These are phyloP conservation scores for Lamellibrachia columna DNA, from an alignment of 2,888 invertebrate species.

Conservation along the genomic window DNA sequence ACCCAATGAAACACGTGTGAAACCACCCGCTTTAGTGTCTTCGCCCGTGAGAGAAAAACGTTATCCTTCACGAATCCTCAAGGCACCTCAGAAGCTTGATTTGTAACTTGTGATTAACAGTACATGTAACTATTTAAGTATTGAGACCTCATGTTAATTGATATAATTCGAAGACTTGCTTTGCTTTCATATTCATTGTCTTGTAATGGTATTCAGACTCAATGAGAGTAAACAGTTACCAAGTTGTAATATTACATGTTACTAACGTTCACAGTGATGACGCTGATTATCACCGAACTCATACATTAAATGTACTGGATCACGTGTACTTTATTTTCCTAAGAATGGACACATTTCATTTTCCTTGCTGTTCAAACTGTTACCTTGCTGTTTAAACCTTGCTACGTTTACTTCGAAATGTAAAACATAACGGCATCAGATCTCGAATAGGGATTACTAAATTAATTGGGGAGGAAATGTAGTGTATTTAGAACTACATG, in stretches of 20 bases:
- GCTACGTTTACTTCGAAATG: neutral
- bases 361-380: neutral
- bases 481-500: too few relatives aligned
- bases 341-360: neutral
- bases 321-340: neutral
- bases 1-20: neutral
- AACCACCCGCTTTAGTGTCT: slow-evolving; percentile 13
- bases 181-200: too few relatives aligned
- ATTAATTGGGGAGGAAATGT: too few relatives aligned
- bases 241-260: too few relatives aligned
- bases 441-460: too few relatives aligned
- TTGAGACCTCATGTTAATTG: too few relatives aligned
- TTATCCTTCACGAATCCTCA: neutral
- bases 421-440: neutral
- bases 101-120: neutral
- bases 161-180: too few relatives aligned
- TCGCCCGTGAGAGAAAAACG: neutral
- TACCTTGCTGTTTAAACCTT: neutral
- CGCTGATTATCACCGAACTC: neutral
- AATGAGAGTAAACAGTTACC: too few relatives aligned
- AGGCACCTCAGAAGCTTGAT: neutral
- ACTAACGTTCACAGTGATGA: too few relatives aligned
- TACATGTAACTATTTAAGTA: too few relatives aligned
- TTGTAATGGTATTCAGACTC: too few relatives aligned
- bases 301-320: neutral